Conservation (phyloP, 2,888 invertebrate species). For the Leucozona laternaria region DNA sequence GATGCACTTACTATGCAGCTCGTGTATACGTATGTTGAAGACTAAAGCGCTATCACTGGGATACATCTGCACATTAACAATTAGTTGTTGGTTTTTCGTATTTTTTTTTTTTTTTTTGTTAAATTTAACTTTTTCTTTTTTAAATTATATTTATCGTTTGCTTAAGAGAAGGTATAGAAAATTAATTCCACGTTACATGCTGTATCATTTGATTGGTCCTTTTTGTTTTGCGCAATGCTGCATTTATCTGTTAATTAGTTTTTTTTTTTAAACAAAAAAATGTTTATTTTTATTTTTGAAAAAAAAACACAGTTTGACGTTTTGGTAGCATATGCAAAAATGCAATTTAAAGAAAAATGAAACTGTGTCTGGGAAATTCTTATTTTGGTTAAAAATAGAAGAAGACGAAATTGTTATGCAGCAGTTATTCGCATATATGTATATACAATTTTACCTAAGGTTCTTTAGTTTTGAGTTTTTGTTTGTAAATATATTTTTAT, state of each 20-base stretch:
- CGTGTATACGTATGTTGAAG: neutral
- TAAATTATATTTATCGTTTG: conserved; percentile 36
- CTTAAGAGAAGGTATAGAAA: conserved; percentile 47
- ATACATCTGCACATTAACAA: conserved; percentile 64
- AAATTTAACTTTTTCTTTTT: conserved; percentile 9
- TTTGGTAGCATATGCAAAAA: conserved; percentile 64
- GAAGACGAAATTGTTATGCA: conserved; percentile 12
- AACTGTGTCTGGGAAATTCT: conserved; percentile 53
- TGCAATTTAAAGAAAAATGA: conserved; percentile 38
- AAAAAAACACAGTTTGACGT: conserved; percentile 62
- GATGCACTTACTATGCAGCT: conserved; percentile 60
- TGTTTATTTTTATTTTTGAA: conserved; percentile 49
- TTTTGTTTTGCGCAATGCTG: conserved; percentile 38
- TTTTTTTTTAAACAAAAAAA: conserved; percentile 22
- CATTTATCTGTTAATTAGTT: conserved; percentile 29
- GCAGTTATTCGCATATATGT: neutral
- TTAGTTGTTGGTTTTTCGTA: conserved; percentile 10
- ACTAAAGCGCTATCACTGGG: conserved; percentile 48
- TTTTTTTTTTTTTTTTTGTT: neutral
- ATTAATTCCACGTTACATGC: conserved; percentile 68
- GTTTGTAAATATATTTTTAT: conserved; percentile 9
- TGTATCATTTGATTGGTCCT: conserved; percentile 68
- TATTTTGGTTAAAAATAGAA: conserved; percentile 70
- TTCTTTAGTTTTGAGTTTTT: conserved; percentile 26
- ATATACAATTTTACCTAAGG: conserved; percentile 5